Evolutionary conservation across 2,888 invertebrate species (phyloP).

Genomic region (Pristionchus maxplancki): DNA sequence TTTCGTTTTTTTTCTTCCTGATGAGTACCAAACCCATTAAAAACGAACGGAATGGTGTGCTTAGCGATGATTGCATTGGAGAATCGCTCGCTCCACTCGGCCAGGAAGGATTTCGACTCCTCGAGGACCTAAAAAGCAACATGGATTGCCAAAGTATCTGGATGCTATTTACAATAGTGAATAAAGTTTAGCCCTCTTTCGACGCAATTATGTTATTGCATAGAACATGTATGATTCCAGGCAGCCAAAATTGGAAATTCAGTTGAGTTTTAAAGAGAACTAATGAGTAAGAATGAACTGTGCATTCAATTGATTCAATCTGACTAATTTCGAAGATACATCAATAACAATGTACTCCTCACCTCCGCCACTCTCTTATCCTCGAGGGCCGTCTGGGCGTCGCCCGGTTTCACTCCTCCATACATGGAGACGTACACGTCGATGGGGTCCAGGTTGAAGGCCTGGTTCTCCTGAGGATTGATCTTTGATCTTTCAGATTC

Average conservation of each 20-base stretch:
- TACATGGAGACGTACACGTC: constrained; percentile 58
- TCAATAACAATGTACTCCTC: too few relatives aligned
- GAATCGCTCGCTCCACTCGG: constrained; percentile 65
- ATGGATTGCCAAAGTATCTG: too few relatives aligned
- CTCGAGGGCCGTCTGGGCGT: constrained; percentile 59
- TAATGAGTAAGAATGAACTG: neutral
- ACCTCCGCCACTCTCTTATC: constrained; percentile 58
- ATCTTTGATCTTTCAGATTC: neutral
- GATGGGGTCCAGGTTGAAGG: constrained; percentile 63
- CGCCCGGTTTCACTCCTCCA: constrained; percentile 52
- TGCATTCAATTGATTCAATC: too few relatives aligned
- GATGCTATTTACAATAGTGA: too few relatives aligned
- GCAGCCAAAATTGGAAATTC: too few relatives aligned
- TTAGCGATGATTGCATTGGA: constrained; percentile 61
- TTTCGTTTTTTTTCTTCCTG: too few relatives aligned
- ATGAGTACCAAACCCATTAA: too few relatives aligned
- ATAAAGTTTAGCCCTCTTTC: too few relatives aligned
- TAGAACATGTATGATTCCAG: too few relatives aligned
- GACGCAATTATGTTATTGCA: too few relatives aligned
- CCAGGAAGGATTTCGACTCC: constrained; percentile 64
- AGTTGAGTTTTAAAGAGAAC: neutral
- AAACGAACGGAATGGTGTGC: constrained; percentile 60
- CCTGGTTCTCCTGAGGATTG: constrained; percentile 53
- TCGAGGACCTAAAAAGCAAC: constrained; percentile 66
- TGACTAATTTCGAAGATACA: too few relatives aligned